Evolutionary conservation across 2,797 vertebrate species (phyloP).

Genomic region (Pseudopleuronectes americanus): DNA sequence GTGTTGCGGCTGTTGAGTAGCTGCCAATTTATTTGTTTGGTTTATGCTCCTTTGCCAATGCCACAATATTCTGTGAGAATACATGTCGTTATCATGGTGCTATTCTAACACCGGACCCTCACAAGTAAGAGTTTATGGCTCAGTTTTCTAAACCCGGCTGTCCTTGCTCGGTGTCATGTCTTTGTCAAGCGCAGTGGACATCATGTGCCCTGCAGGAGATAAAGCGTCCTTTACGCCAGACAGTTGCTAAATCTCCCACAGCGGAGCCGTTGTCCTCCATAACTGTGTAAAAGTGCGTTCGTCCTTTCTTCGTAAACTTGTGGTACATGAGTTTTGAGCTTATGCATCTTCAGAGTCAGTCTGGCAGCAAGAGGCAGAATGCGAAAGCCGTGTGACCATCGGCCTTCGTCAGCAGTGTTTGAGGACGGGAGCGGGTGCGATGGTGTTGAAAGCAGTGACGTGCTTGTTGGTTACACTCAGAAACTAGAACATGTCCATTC

Average conservation of each 20-base stretch:
- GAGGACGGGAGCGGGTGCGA: slow-evolving; percentile 75
- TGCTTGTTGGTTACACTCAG: slow-evolving; percentile 85
- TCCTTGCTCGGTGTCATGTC: slow-evolving; percentile 4
- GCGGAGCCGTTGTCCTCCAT: slow-evolving; percentile 10
- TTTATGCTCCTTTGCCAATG: no score
- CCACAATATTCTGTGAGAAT: no score
- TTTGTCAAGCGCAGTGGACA: slow-evolving; percentile 25
- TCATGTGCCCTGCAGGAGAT: slow-evolving; percentile 49
- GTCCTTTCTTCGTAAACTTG: not conserved
- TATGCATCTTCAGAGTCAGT: not conserved
- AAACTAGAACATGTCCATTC: slow-evolving; percentile 67
- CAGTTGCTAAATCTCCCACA: not conserved
- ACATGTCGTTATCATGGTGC: not conserved
- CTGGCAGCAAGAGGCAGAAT: slow-evolving; percentile 31
- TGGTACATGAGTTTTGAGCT: not conserved
- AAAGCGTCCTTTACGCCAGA: slow-evolving; percentile 45
- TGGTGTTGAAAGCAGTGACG: slow-evolving; percentile 87
- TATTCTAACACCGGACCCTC: not conserved
- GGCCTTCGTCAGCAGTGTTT: slow-evolving; percentile 48
- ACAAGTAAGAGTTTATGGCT: no score
- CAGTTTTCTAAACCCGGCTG: not conserved
- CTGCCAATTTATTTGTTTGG: no score
- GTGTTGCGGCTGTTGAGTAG: no score
- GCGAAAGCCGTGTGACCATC: slow-evolving; percentile 84
- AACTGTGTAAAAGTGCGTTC: slow-evolving; percentile 15